Base-by-base conservation (phyloP, 2,888 invertebrate species). In the Tetheella fluctuosa region DNA sequence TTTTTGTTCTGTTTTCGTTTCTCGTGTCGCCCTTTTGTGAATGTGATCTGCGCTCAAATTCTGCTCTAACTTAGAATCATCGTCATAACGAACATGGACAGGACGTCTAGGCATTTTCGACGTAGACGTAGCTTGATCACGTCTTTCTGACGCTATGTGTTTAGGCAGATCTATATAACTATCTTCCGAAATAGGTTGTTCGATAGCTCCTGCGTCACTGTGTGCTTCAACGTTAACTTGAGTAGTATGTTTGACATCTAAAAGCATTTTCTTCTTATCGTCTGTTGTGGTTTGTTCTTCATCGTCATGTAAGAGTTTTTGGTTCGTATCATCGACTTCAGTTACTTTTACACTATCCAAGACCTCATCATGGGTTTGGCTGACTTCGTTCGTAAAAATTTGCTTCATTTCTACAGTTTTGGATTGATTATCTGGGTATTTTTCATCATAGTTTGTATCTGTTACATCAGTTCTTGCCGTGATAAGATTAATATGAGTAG, bases 81-180 rank as follows among this genome's bases (percentile, higher is more conserved):
- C 74, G 30, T 70, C 60, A 57, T 73, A 74, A n/a, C 65, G 67
- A 13, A 74, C 65, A 55, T 53, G 70, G 10, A 67, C 58, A 1
- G 57, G 55, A 10, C 65, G 69, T 55, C 63, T 65, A 25, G 59
- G 69, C 30, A 60, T 10, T 30, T 59, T 70, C 0, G 70, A 23
- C n/a, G 64, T 65, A 3, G 68, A 64, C 8, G 65, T 63, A 0
- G 56, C 58, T 15, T 57, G 60, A 28, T 62, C 57, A 8, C 57
- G 54, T 48, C 8, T 48, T 7, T 2, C 10, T 48, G 17, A n/a
- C 20, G 20, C 10, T 7, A 6, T 17, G 1, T 42, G 1, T 20
- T 48, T 20, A 10, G 48, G 20, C 8, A 10, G 17, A 48, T 10
- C 17, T 6, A 7, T 7, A n/a, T n/a, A 17, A 48, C 2, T n/a